Base-by-base conservation (phyloP, 2,888 invertebrate species). In the Leptinotarsa juncta region DNA sequence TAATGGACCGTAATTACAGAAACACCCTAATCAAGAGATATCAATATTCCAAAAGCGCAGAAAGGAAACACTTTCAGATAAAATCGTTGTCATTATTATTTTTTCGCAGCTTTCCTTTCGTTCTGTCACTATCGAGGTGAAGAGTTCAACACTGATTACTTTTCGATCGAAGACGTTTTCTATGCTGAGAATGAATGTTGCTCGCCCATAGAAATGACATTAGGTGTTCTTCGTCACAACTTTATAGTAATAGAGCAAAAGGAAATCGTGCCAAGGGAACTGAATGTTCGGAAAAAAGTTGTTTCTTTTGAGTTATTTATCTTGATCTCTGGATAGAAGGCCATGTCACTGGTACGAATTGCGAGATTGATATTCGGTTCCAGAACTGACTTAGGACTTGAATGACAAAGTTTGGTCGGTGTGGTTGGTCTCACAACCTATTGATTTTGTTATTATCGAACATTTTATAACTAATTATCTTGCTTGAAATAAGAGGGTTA, bases 201-300 rank as follows among this genome's bases (percentile, higher is more conserved):
- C 71, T 42, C 42, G 42, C 55, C 74, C 68, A 60, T 71, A 67
- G 70, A 74, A 74, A 74, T 65, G 71, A 65, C 74, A 71, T 71
- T 67, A 71, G 67, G 53, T 74, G 57, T 67, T 71, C 68, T 62
- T 51, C 67, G 65, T 60, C 62, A 68, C 65, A 23, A 65, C 74
- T 72, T 76, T 74, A 74, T 78, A 75, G 75, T 75, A 72, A 78
- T 78, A 60, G 75, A 78, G 75, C 75, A 72, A 75, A 70, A 67
- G 75, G 71, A 73, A 78, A 75, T 75, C 77, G 75, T 78, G 77
- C 74, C 62, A 49, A 53, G 75, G 74, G 74, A 78, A 72, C 74
- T 76, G n/a, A 51, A 51, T 51, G 42, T 42, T 42, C 3, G 42
- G 10, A 7, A 42, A 42, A 32, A 42, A 42, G 3, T 12, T 42